Percentiles rank a stretch among this genome's conserved stretches.
Evolutionary conservation across 2,113 vertebrate genomes (phyloP).

Genomic region (Perca flavescens): DNA sequence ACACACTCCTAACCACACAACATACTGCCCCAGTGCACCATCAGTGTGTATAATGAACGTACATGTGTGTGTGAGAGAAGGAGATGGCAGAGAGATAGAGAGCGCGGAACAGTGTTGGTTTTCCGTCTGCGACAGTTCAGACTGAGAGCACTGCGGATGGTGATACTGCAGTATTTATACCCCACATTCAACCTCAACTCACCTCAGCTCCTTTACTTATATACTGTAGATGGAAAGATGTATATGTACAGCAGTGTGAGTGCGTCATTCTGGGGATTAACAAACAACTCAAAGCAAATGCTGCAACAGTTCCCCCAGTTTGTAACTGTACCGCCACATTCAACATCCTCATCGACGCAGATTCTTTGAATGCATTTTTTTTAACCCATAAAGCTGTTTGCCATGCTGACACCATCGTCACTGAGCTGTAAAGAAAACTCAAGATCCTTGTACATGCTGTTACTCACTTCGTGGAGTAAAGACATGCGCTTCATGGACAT

Average conservation of each 20-base stretch:
- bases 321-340: not conserved
- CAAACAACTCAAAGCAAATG: conserved; percentile 26
- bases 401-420: conserved; percentile 30
- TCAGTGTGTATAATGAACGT: conserved; percentile 36
- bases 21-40: conserved; percentile 51
- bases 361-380: conserved; percentile 16
- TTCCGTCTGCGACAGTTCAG: conserved; percentile 69
- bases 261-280: conserved; percentile 31
- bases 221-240: conserved; percentile 41
- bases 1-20: conserved; percentile 50
- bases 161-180: conserved; percentile 78
- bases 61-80: conserved; percentile 16
- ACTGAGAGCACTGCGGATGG: conserved; percentile 77
- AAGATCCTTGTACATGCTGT: conserved; percentile 18
- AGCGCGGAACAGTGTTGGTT: conserved; percentile 55
- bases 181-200: conserved; percentile 69
- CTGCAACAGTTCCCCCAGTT: conserved; percentile 3
- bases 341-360: not conserved
- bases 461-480: conserved; percentile 18
- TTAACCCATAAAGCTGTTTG: conserved; percentile 26
- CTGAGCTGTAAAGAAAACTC: conserved; percentile 41
- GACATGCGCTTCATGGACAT: conserved; percentile 28
- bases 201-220: conserved; percentile 66
- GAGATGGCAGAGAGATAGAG: conserved; percentile 37
- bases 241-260: conserved; percentile 40